Percentiles rank a stretch among this genome's conserved stretches.
phyloP scores from a whole-genome alignment of 2,888 invertebrate species.

The Dendrolimus houi region DNA sequence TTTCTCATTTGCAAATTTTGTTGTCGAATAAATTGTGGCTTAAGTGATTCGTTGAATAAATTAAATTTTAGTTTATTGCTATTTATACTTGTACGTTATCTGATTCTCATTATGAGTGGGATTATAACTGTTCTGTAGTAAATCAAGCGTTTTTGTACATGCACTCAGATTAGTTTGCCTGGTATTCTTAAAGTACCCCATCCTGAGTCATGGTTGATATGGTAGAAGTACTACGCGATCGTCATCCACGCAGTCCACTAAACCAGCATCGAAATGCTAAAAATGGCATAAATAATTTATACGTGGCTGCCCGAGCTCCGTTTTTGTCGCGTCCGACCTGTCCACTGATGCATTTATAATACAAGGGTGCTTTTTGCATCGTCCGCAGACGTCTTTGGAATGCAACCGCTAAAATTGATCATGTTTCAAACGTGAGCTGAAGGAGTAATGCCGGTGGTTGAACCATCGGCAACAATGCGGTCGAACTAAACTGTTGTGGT shows the following conservation, averaged over 20 bases:
- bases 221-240: background rate
- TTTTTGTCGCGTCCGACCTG: conserved; percentile 71
- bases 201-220: no score
- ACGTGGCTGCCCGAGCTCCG: conserved; percentile 57
- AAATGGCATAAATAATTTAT: conserved; percentile 77
- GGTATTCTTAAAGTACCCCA: no score
- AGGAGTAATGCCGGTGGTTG: conserved; percentile 44
- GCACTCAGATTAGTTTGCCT: background rate
- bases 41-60: background rate
- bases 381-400: conserved; percentile 61
- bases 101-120: background rate
- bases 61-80: background rate
- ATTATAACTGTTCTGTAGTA: conserved; percentile 1
- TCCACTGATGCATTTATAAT: conserved; percentile 77
- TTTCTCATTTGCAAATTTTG: conserved; percentile 13
- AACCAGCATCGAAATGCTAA: conserved; percentile 70
- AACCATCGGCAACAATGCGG: conserved; percentile 15
- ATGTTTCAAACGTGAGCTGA: conserved; percentile 70
- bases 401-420: conserved; percentile 76
- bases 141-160: background rate
- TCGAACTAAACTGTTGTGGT: conserved; percentile 27
- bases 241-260: background rate
- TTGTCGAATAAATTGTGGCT: background rate
- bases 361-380: conserved; percentile 74
- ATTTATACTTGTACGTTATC: background rate